phyloP scores from a whole-genome alignment of 2,113 vertebrate species.

The Mirza zaza region DNA sequence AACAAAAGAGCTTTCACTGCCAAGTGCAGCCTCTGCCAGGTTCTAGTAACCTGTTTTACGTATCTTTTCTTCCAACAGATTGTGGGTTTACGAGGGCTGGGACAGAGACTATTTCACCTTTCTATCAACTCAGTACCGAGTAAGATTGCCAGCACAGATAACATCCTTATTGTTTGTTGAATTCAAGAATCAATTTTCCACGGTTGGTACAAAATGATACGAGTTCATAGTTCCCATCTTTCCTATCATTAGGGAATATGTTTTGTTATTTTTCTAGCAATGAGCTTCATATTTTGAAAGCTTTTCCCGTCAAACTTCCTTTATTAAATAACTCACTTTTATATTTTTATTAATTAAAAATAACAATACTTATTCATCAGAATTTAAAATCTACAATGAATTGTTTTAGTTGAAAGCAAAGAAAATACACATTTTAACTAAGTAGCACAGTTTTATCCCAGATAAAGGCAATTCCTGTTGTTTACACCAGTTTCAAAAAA shows the following conservation, averaged over 20 bases:
- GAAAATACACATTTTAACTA: not conserved
- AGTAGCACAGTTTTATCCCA: not conserved
- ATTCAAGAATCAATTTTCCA: not conserved
- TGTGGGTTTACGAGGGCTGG: not conserved
- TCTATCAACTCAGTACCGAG: not conserved
- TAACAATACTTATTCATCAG: not conserved
- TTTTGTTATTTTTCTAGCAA: not conserved
- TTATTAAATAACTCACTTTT: constrained; percentile 2
- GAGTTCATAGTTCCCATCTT: not conserved
- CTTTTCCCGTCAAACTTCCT: not conserved
- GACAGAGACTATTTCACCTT: not conserved
- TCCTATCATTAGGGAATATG: not conserved
- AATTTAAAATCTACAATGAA: not conserved
- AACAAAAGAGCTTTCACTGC: constrained; percentile 11
- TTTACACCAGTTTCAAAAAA: not conserved
- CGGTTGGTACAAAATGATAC: not conserved
- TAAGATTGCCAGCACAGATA: not conserved
- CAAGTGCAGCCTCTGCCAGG: not conserved
- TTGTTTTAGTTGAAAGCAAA: not conserved
- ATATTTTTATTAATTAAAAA: constrained; percentile 4
- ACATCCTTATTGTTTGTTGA: not conserved
- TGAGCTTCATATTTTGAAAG: not conserved
- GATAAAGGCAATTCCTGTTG: not conserved
- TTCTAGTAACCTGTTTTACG: not conserved
- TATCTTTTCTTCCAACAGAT: not conserved